phyloP scores from a whole-genome alignment of 2,888 invertebrate species.

The Torymus tubicola region DNA sequence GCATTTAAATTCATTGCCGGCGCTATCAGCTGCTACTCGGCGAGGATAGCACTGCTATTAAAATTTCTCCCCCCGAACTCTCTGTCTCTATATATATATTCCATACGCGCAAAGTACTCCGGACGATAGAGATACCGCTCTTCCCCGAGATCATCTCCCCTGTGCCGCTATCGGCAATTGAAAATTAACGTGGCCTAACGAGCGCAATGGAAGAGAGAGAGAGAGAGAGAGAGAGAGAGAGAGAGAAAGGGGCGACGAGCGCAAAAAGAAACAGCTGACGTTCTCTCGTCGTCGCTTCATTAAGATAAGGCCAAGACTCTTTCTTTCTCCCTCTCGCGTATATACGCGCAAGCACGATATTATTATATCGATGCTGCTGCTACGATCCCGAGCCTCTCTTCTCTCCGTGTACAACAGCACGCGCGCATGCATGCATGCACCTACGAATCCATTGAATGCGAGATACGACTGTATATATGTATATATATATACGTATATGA shows the following conservation, averaged over 20 bases:
- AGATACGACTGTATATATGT: background rate
- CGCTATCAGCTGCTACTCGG: too few relatives aligned
- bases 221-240: background rate
- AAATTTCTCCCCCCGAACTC: constrained; percentile 22
- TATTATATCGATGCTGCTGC: constrained; percentile 52
- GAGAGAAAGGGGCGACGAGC: background rate
- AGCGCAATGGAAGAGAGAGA: background rate
- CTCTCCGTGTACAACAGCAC: background rate
- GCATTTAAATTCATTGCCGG: constrained; percentile 39
- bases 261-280: background rate
- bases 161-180: constrained; percentile 27
- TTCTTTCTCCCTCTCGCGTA: background rate
- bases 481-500: background rate
- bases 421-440: background rate
- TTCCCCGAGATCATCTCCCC: too few relatives aligned
- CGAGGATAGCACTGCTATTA: constrained; percentile 16
- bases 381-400: too few relatives aligned
- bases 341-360: constrained; percentile 53
- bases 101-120: background rate
- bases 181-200: constrained; percentile 30
- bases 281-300: constrained; percentile 29
- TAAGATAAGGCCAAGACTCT: constrained; percentile 34
- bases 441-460: background rate
- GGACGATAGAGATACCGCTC: constrained; percentile 10
- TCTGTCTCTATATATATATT: too few relatives aligned